Evolutionary conservation across 1,140 invertebrate genomes (phyloP).

Genomic region (Dysdera silvatica): DNA sequence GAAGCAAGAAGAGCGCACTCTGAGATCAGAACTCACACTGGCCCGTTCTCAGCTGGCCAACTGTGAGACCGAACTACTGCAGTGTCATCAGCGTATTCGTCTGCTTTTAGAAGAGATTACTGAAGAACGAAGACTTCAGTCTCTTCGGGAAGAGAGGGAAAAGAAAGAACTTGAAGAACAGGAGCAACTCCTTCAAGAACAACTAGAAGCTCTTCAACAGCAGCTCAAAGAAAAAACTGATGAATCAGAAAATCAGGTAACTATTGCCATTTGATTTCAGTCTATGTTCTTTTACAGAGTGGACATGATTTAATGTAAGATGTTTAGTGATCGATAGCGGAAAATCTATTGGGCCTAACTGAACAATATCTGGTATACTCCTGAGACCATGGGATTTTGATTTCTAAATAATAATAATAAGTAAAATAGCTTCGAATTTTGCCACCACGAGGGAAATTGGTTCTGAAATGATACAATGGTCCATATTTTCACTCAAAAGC

Average conservation of each 20-base stretch:
- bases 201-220: conserved; percentile 69
- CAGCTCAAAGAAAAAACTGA: conserved; percentile 74
- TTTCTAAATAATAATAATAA: too few species aligned
- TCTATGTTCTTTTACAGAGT: too few species aligned
- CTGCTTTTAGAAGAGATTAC: conserved; percentile 36
- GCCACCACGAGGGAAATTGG: too few species aligned
- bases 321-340: too few species aligned
- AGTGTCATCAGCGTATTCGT: conserved; percentile 76
- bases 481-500: too few species aligned
- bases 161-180: conserved; percentile 54
- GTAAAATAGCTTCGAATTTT: too few species aligned
- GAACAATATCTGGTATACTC: too few species aligned
- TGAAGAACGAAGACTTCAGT: conserved; percentile 33
- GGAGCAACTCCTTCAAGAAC: conserved; percentile 60
- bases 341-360: too few species aligned
- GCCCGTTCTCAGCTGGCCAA: conserved; percentile 73
- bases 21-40: conserved; percentile 64
- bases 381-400: too few species aligned
- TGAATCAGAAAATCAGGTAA: conserved; percentile 66
- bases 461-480: too few species aligned
- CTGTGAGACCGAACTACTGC: conserved; percentile 75
- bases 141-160: conserved; percentile 28
- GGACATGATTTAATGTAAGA: too few species aligned
- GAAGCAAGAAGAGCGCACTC: conserved; percentile 50
- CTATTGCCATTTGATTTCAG: too few species aligned